Evolutionary conservation across 2,888 invertebrate species (phyloP), one percentile per base, ranked within the genome.

Genomic region (Candidula unifasciata): DNA sequence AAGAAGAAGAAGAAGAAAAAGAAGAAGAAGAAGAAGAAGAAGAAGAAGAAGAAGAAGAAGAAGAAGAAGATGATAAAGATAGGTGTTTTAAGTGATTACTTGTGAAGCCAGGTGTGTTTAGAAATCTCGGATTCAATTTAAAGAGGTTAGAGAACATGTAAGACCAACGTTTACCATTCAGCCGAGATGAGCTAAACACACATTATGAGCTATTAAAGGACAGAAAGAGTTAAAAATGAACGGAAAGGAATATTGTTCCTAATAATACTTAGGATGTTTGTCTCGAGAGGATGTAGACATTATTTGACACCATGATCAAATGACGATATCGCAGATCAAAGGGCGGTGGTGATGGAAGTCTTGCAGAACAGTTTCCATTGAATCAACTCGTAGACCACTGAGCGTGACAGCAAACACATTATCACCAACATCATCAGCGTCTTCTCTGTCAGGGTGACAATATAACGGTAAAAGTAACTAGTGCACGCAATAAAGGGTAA

Each of bases 391-490:
- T 44, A 73, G n/a, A 73, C 27, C 37, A 44, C 1, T 10, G 13
- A 24, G 24, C 2, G n/a, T 73, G 73, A 52, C 73, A 73, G 44
- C 44, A 27, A 44, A 8, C 8, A 73, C 73, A 73, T 73, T 73
- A 73, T 73, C n/a, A 13, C 44, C 52, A 73, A 44, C 73, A 73
- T 73, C 44, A 66, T 44, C 44, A 73, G 13, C 73, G 44, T 16
- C 13, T 44, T 73, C 13, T 0, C 44, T 73, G 44, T 73, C 73
- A 24, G 44, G 44, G 13, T 44, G 44, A 44, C 44, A 44, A 44
- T 44, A 13, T 44, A 44, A 13, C 13, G 44, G 44, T 44, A 44
- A 44, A 6, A 44, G 44, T 44, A 44, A 44, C 44, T 44, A 44
- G 44, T 44, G 44, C 44, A 13, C 44, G 44, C 44, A 6, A 44